These are phyloP conservation scores for Polydesmus complanatus DNA, from an alignment of 2,888 invertebrate genomes.

Conservation along the genomic window DNA sequence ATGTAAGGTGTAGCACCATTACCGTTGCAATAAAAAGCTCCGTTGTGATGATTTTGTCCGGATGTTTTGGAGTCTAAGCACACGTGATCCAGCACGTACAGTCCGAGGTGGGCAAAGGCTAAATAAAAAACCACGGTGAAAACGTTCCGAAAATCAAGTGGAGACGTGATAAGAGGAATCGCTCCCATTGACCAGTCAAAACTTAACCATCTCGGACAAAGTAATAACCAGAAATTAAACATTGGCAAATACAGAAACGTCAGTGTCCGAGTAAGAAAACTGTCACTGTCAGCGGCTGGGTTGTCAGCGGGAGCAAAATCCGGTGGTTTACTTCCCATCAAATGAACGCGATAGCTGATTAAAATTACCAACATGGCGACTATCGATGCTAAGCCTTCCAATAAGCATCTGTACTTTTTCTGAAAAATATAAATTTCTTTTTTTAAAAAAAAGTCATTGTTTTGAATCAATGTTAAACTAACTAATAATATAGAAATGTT, in stretches of 20 bases:
- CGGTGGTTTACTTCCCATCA: constrained; percentile 53
- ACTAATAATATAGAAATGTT: too few species aligned
- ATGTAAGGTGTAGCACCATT: constrained; percentile 12
- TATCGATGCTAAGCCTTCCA: constrained; percentile 36
- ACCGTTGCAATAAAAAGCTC: constrained; percentile 11
- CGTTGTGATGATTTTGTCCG: not conserved
- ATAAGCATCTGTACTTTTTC: constrained; percentile 26
- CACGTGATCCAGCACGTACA: constrained; percentile 13
- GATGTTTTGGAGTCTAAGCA: not conserved
- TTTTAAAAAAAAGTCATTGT: constrained; percentile 3
- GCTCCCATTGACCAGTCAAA: constrained; percentile 99
- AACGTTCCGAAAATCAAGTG: constrained; percentile 66
- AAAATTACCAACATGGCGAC: constrained; percentile 51
- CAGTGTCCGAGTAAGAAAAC: constrained; percentile 61
- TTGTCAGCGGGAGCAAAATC: constrained; percentile 90
- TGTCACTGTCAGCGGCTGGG: constrained; percentile 78
- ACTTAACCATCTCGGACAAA: constrained; percentile 75
- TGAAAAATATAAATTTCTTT: too few species aligned
- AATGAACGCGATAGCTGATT: constrained; percentile 58
- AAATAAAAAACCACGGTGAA: constrained; percentile 60
- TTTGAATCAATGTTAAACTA: not conserved
- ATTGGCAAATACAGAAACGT: constrained; percentile 87
- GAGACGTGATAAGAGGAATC: constrained; percentile 64
- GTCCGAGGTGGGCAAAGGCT: constrained; percentile 24
- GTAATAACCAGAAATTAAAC: constrained; percentile 71